Evolutionary conservation across 1,140 invertebrate species (phyloP).

Genomic region (Sinella curviseta): DNA sequence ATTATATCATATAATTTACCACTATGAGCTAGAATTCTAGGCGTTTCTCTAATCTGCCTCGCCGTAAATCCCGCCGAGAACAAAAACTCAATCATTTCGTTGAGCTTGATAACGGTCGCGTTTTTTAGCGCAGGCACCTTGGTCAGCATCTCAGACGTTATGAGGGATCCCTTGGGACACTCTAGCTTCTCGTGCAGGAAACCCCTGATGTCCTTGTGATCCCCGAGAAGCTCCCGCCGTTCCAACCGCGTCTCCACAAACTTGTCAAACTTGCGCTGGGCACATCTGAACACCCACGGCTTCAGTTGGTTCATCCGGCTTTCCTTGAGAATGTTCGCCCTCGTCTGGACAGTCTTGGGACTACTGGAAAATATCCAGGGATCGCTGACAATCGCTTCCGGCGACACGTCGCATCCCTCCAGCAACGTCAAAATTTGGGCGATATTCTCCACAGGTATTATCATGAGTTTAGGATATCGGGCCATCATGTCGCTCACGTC

Average conservation of each 20-base stretch:
- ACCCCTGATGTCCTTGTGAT: slow-evolving; percentile 15
- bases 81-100: slow-evolving; percentile 60
- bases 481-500: slow-evolving; percentile 28
- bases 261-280: slow-evolving; percentile 48
- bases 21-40: slow-evolving; percentile 59
- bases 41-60: slow-evolving; percentile 56
- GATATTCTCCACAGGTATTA: not conserved
- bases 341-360: slow-evolving; percentile 52
- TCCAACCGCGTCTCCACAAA: slow-evolving; percentile 35
- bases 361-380: slow-evolving; percentile 59
- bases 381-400: slow-evolving; percentile 57
- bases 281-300: slow-evolving; percentile 62
- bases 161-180: not conserved
- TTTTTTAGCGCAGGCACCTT: slow-evolving; percentile 57
- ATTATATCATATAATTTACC: too few species aligned
- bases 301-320: slow-evolving; percentile 57
- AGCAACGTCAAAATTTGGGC: not conserved
- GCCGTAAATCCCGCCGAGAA: slow-evolving; percentile 56
- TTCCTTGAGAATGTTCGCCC: slow-evolving; percentile 54
- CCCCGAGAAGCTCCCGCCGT: not conserved
- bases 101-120: slow-evolving; percentile 58
- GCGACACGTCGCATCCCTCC: slow-evolving; percentile 52
- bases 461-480: not conserved
- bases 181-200: slow-evolving; percentile 17
- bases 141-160: slow-evolving; percentile 52